Base-by-base conservation (phyloP, 2,888 invertebrate species). In the Lasius platythorax region DNA sequence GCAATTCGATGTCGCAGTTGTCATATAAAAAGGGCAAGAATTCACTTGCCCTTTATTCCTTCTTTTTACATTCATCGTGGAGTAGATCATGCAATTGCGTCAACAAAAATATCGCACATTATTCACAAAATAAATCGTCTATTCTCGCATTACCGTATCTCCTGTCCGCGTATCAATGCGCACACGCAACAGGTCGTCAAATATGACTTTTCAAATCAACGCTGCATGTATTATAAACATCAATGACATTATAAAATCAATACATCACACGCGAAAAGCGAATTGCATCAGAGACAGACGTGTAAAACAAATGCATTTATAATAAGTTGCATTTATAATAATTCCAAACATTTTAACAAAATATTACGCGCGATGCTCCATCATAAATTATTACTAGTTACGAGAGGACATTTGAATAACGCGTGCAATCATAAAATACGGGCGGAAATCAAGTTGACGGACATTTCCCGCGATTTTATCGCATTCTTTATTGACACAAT, bases 111-210 rank as follows among this genome's bases (percentile, higher is more conserved):
- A 61, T 30, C 33, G 11, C 33, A 23, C 58, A 1, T 23, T 33
- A 72, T 73, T 33, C 23, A 61, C 37, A 74, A n/a, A n/a, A 53
- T 53, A 53, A 74, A 63, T 81, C 28, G 58, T 28, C 72, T 50
- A 76, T 72, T 79, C 15, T 61, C 28, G 28, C 33, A 75, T 74
- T 81, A 61, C n/a, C 8, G 28, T 12, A 18, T 43, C 37, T 43
- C 30, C 46, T n/a, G 53, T 53, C 12, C 3, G 53, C 40, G 75
- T 79, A 33, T 74, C 75, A 61, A 46, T 61, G 43, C 30, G 53
- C 61, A 37, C 15, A 61, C 37, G 79, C 79, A 81, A 81, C 79
- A 81, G 79, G 79, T 81, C 79, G 46, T 43, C 72, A 70, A 70
- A 78, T 56, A 46, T 18, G 43, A 81, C 33, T 81, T 75, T 81